A percentile compares a stretch with the other conserved stretches of the same genome.
These are phyloP conservation scores for Sinocyclocheilus anophthalmus DNA, from an alignment of 2,113 vertebrate genomes.

Conservation along the genomic window DNA sequence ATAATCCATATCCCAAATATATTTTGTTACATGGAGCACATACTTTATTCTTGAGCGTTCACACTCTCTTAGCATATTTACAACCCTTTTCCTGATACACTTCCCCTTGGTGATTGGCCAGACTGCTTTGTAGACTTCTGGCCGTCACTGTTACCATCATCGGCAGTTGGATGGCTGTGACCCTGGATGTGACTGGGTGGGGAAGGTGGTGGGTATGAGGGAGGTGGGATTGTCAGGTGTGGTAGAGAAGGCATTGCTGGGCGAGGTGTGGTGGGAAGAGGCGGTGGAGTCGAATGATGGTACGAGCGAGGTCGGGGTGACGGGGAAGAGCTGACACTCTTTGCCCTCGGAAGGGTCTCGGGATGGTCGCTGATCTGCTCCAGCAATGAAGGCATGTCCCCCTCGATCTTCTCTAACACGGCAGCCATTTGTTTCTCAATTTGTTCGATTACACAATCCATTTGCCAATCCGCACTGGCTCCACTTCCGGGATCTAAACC, in stretches of 20 bases:
- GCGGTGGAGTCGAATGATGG: constrained; percentile 65
- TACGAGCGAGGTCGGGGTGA: constrained; percentile 62
- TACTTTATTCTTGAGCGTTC: not conserved
- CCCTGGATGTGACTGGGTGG: constrained; percentile 65
- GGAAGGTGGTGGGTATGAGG: constrained; percentile 58
- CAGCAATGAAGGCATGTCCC: constrained; percentile 80
- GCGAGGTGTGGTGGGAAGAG: constrained; percentile 47
- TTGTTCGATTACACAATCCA: constrained; percentile 81
- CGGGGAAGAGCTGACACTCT: constrained; percentile 72
- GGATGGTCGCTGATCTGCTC: constrained; percentile 81
- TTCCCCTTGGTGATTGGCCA: constrained; percentile 69
- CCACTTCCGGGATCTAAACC: constrained; percentile 65
- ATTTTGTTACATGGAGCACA: not conserved
- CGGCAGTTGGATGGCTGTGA: constrained; percentile 54
- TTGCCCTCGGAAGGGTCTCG: constrained; percentile 62
- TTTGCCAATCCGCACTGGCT: constrained; percentile 75
- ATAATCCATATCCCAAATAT: constrained; percentile 10
- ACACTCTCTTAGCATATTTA: constrained; percentile 24
- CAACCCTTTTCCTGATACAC: constrained; percentile 65
- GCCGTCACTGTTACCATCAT: constrained; percentile 67
- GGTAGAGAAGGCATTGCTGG: constrained; percentile 32
- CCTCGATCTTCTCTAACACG: constrained; percentile 81
- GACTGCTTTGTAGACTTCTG: constrained; percentile 59
- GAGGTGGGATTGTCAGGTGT: constrained; percentile 50
- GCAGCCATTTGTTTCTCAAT: constrained; percentile 83